These are phyloP conservation scores for Euplexia lucipara DNA, from an alignment of 2,888 invertebrate genomes.

Conservation along the genomic window DNA sequence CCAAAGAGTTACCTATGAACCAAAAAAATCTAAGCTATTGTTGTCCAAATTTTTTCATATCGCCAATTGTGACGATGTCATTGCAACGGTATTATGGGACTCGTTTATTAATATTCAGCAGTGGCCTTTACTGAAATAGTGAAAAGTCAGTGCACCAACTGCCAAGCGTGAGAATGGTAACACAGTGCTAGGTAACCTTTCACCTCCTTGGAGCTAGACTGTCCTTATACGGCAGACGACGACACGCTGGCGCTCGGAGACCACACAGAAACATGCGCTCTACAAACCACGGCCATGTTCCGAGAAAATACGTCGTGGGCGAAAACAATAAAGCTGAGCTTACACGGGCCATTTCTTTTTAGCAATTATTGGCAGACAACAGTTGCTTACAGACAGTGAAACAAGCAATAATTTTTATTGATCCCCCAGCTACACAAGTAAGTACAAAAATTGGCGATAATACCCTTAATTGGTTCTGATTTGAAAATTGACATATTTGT, in stretches of 20 bases:
- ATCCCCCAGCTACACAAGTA: too few relatives aligned
- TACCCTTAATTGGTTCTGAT: too few relatives aligned
- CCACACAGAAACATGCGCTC: constrained; percentile 69
- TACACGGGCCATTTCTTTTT: constrained; percentile 13
- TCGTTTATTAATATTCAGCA: constrained; percentile 9
- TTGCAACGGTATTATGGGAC: background rate
- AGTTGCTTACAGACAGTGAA: background rate
- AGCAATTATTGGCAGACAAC: background rate
- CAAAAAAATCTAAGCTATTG: background rate
- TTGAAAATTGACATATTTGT: too few relatives aligned
- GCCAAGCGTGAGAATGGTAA: constrained; percentile 77
- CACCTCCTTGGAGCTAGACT: constrained; percentile 74
- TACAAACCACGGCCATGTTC: constrained; percentile 62
- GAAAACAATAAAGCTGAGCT: constrained; percentile 57
- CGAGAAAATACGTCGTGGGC: constrained; percentile 66
- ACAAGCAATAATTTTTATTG: too few relatives aligned
- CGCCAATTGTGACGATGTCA: background rate
- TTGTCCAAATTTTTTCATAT: background rate
- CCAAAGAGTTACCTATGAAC: too few relatives aligned
- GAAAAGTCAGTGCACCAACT: constrained; percentile 22
- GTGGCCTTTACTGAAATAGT: constrained; percentile 26
- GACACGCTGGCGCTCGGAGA: constrained; percentile 70
- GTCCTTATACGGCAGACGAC: constrained; percentile 72
- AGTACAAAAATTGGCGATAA: too few relatives aligned
- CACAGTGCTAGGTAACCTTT: constrained; percentile 78